Percentiles rank a stretch among this genome's conserved stretches.
Conservation (phyloP, 2,797 vertebrate species). For the Semotilus atromaculatus region DNA sequence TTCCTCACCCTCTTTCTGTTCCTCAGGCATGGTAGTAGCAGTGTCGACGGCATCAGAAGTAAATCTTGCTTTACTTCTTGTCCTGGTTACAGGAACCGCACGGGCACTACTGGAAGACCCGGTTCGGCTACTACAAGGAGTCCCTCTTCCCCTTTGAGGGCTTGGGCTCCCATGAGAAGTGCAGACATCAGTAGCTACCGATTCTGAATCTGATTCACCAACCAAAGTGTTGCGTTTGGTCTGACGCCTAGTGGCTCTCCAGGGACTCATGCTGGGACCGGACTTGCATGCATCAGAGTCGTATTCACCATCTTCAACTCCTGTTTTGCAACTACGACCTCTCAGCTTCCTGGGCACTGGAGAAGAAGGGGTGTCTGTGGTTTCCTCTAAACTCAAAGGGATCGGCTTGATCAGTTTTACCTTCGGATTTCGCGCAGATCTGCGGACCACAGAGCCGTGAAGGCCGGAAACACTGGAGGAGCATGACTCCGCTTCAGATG, state of each 20-base stretch:
- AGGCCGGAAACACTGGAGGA: slow-evolving; percentile 62
- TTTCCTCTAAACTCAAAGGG: slow-evolving; percentile 66
- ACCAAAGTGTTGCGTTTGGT: neutral
- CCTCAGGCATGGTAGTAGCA: slow-evolving; percentile 12
- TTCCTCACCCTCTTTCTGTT: slow-evolving; percentile 16
- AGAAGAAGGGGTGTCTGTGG: slow-evolving; percentile 51
- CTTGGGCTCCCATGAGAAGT: slow-evolving; percentile 60
- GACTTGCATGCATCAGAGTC: slow-evolving; percentile 78
- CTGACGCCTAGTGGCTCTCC: slow-evolving; percentile 47
- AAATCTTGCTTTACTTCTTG: slow-evolving; percentile 30
- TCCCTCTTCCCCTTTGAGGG: slow-evolving; percentile 58
- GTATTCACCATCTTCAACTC: slow-evolving; percentile 56
- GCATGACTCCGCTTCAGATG: slow-evolving; percentile 73
- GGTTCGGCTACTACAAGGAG: slow-evolving; percentile 74
- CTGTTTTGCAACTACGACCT: slow-evolving; percentile 37
- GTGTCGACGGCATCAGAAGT: neutral
- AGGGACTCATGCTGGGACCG: slow-evolving; percentile 62
- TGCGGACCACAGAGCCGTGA: slow-evolving; percentile 58
- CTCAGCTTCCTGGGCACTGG: slow-evolving; percentile 53
- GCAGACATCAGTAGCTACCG: slow-evolving; percentile 42
- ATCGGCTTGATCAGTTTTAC: slow-evolving; percentile 37
- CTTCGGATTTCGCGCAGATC: slow-evolving; percentile 57
- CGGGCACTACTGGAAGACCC: slow-evolving; percentile 68
- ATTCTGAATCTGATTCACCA: slow-evolving; percentile 70
- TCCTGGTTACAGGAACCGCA: slow-evolving; percentile 31